Base-by-base conservation (phyloP, 2,113 vertebrate species). In the Solenodon paradoxus region DNA sequence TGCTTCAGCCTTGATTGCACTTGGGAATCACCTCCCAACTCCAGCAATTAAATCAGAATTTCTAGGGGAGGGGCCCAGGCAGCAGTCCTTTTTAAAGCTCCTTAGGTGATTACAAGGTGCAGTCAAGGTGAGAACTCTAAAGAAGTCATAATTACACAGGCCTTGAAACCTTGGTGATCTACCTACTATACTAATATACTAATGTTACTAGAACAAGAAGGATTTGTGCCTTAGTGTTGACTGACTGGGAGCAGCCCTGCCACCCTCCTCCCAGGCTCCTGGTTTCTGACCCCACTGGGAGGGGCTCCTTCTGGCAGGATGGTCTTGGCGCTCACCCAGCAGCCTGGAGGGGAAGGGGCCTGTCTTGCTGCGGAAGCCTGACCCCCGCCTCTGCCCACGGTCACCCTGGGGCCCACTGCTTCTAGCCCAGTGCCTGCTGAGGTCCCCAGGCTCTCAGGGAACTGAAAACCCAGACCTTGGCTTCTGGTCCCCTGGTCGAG, bases 281-380 rank as follows among this genome's bases (percentile, higher is more conserved):
- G 35, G 42, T 78, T 45, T 47, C 47, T 51, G 13, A 59, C 10
- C 9, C 30, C 38, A 9, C 38, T 6, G 9, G 38, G 6, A 49
- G 47, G 63, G 8, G 15, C n/a, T 78, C 80, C 49, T 59, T 77
- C 55, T 74, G 74, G 16, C 57, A 47, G 78, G 40, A 49, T 1
- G 2, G 7, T 2, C 49, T 40, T 47, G 0, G 64, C 9, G 40
- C 5, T 32, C 47, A 26, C 51, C 57, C 5, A 2, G 32, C 42
- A 26, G 35, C 45, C 61, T 16, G 0, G 13, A 4, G 59, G 35
- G 12, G 22, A 42, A 63, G 61, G 49, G 22, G 20, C 9, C 74
- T 28, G 13, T 32, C 8, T 45, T 19, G 17, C 30, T 35, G 68
- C 35, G 1, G 3, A 22, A 5, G 11, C n/a, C 5, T 45, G 16